phyloP scores from a whole-genome alignment of 2,888 invertebrate genomes.

The Argyresthia goedartella region DNA sequence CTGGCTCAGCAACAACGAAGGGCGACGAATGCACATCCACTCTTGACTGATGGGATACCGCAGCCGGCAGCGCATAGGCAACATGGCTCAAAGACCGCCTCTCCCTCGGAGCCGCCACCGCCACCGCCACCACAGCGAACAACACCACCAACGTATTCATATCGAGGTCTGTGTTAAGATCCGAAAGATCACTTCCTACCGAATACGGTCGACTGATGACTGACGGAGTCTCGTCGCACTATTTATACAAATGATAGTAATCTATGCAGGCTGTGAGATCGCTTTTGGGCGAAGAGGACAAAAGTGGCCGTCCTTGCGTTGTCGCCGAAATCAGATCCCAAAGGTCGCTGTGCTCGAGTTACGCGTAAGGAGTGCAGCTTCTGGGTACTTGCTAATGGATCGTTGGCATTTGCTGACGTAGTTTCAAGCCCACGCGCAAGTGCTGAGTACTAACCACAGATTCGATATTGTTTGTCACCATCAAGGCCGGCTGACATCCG shows the following conservation, averaged over 20 bases:
- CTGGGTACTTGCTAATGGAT: conserved; percentile 15
- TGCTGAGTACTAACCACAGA: conserved; percentile 12
- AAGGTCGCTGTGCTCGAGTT: conserved; percentile 9
- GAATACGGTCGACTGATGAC: conserved; percentile 37
- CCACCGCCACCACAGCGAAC: conserved; percentile 35
- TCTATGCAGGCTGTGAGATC: conserved; percentile 23
- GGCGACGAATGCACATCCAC: conserved; percentile 44
- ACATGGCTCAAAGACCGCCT: conserved; percentile 32
- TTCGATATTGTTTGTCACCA: conserved; percentile 20
- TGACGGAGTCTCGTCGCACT: conserved; percentile 23
- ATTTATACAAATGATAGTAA: conserved; percentile 47
- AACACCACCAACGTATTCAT: conserved; percentile 61
- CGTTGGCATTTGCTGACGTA: conserved; percentile 30
- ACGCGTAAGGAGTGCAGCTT: conserved; percentile 1
- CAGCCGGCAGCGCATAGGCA: conserved; percentile 25
- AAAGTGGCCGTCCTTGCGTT: conserved; percentile 38
- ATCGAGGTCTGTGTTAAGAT: conserved; percentile 42
- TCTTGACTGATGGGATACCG: conserved; percentile 58
- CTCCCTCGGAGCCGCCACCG: conserved; percentile 25
- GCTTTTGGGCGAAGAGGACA: conserved; percentile 29
- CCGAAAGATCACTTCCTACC: conserved; percentile 48
- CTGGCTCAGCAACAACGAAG: conserved; percentile 12
- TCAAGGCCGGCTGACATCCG: conserved; percentile 25
- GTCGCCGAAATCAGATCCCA: conserved; percentile 31
- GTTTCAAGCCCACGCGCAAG: conserved; percentile 18